Percentiles rank a stretch among this genome's conserved stretches.
Conservation (phyloP, 2,888 invertebrate species). For the Tipula confusa region DNA sequence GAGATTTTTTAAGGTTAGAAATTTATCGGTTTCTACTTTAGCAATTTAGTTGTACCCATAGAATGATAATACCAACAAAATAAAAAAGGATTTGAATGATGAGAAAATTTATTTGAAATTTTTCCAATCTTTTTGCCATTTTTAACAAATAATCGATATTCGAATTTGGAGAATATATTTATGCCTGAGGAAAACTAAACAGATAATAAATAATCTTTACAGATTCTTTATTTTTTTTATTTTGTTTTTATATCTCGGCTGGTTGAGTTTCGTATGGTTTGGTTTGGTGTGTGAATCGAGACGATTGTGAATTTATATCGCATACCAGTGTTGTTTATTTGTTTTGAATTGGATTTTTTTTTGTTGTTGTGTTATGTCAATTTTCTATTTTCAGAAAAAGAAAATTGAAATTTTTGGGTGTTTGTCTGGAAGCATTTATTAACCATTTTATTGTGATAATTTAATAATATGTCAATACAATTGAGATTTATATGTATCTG, state of each 20-base stretch:
- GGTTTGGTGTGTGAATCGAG: neutral
- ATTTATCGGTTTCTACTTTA: neutral
- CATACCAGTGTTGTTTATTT: neutral
- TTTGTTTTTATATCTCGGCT: no score
- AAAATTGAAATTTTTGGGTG: neutral
- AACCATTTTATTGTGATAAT: neutral
- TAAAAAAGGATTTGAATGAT: neutral
- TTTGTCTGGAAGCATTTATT: neutral
- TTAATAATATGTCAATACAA: neutral
- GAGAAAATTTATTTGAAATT: neutral
- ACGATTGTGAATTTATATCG: neutral
- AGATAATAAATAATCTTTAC: slow-evolving; percentile 10
- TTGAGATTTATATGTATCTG: neutral
- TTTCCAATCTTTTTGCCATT: neutral
- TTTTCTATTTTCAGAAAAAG: neutral
- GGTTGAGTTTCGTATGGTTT: no score
- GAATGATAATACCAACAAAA: no score
- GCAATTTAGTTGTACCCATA: neutral
- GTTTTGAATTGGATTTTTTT: neutral
- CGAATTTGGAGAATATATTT: neutral
- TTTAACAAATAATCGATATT: neutral
- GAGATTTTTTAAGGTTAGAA: neutral
- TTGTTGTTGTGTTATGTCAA: no score
- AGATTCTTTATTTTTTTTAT: neutral
- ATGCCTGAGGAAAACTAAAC: slow-evolving; percentile 6